Conservation (phyloP, 30 jellyfish, hydroid and myxozoan species). For the Clytia hemisphaerica region DNA sequence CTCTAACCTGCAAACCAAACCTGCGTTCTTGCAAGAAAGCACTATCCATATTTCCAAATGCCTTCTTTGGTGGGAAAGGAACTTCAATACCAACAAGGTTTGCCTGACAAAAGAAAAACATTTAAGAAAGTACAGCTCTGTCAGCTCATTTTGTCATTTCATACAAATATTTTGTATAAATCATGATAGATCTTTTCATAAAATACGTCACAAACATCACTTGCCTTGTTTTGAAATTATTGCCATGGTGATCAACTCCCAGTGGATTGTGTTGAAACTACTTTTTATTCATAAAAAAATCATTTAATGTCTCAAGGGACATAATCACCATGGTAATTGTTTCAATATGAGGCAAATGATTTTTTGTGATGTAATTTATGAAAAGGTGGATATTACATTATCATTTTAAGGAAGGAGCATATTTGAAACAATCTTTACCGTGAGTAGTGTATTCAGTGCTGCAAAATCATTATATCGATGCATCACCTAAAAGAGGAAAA, state of each 20-base stretch:
- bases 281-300: too few relatives aligned
- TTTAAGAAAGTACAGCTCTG: neutral
- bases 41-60: conserved; percentile 93
- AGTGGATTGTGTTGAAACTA: too few relatives aligned
- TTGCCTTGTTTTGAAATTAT: too few relatives aligned
- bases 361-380: neutral
- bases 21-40: conserved; percentile 89
- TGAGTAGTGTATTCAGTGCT: conserved; percentile 53
- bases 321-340: too few relatives aligned
- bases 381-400: neutral
- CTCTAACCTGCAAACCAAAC: conserved; percentile 73
- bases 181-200: neutral
- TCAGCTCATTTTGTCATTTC: neutral
- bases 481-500: conserved; percentile 38
- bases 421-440: conserved; percentile 50
- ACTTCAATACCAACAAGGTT: conserved; percentile 56
- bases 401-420: neutral
- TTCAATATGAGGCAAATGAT: too few relatives aligned
- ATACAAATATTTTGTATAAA: neutral
- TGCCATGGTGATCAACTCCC: too few relatives aligned
- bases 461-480: conserved; percentile 89
- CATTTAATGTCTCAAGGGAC: too few relatives aligned
- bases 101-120: neutral
- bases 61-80: conserved; percentile 91
- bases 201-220: too few relatives aligned